Conservation (phyloP, 2,113 vertebrate genomes). For the Tapirus terrestris region DNA sequence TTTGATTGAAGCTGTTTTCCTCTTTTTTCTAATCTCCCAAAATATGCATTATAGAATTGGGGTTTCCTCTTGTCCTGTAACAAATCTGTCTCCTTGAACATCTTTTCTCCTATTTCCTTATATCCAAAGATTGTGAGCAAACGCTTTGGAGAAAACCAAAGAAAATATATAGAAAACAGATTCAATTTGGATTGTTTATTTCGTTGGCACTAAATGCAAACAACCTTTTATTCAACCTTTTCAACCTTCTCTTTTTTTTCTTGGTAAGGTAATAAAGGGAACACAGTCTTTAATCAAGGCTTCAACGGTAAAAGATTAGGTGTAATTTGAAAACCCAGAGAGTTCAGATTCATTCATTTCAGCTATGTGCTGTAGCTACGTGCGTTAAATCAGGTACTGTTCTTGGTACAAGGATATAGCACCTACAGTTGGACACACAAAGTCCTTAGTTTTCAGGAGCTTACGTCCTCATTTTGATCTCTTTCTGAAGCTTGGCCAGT, state of each 20-base stretch:
- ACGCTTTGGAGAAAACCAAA: slow-evolving; percentile 47
- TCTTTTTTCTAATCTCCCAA: neutral
- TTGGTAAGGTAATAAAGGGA: neutral
- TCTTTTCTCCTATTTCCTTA: neutral
- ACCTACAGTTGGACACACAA: neutral
- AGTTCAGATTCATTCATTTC: neutral
- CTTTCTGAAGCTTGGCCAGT: neutral
- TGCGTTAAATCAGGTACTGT: neutral
- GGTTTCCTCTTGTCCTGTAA: neutral
- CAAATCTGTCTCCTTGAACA: neutral
- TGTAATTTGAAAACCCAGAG: neutral
- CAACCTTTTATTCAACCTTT: neutral
- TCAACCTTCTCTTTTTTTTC: neutral
- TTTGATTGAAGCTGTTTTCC: neutral
- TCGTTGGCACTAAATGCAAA: neutral
- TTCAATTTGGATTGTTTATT: slow-evolving; percentile 3
- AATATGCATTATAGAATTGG: neutral
- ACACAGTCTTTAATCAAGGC: slow-evolving; percentile 5
- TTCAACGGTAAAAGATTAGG: neutral
- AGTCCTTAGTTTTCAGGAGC: neutral
- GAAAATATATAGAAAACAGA: neutral
- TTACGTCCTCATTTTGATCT: neutral
- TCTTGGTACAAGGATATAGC: neutral
- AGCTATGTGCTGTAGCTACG: neutral
- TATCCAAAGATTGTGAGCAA: slow-evolving; percentile 4